Conservation (phyloP, 2,113 vertebrate genomes). For the Rhabdomys dilectus region DNA sequence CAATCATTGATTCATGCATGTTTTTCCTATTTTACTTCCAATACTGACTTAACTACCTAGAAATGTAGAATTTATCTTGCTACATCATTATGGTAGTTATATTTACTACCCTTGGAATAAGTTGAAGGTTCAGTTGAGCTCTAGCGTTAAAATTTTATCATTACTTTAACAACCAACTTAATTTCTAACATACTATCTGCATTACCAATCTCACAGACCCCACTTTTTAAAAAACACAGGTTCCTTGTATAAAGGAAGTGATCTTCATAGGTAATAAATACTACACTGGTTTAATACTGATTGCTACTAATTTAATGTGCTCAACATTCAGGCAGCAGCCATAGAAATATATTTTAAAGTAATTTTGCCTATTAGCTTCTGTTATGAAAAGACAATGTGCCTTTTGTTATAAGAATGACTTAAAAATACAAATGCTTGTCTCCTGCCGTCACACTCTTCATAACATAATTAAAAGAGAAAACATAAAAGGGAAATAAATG, state of each 20-base stretch:
- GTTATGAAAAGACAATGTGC: not conserved
- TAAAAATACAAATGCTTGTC: constrained; percentile 10
- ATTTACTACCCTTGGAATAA: constrained; percentile 60
- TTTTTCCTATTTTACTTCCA: constrained; percentile 63
- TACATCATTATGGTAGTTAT: constrained; percentile 12
- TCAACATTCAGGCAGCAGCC: not conserved
- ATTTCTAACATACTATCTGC: not conserved
- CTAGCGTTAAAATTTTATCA: constrained; percentile 37
- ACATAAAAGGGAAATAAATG: constrained; percentile 16
- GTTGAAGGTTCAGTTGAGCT: constrained; percentile 57
- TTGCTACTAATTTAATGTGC: constrained; percentile 22
- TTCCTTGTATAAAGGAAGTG: not conserved
- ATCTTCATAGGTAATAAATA: constrained; percentile 37
- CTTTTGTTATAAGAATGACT: not conserved
- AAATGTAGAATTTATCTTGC: constrained; percentile 49
- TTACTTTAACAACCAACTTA: constrained; percentile 50
- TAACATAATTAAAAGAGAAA: not conserved
- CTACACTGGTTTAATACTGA: not conserved
- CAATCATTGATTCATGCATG: constrained; percentile 61
- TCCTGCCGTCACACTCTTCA: not conserved
- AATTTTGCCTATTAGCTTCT: constrained; percentile 28
- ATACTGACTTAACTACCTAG: constrained; percentile 43
- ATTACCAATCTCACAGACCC: not conserved
- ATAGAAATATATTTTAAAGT: constrained; percentile 34
- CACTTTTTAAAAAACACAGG: not conserved